Base-by-base conservation (phyloP, 2,888 invertebrate genomes). In the Ennomos erosarius region DNA sequence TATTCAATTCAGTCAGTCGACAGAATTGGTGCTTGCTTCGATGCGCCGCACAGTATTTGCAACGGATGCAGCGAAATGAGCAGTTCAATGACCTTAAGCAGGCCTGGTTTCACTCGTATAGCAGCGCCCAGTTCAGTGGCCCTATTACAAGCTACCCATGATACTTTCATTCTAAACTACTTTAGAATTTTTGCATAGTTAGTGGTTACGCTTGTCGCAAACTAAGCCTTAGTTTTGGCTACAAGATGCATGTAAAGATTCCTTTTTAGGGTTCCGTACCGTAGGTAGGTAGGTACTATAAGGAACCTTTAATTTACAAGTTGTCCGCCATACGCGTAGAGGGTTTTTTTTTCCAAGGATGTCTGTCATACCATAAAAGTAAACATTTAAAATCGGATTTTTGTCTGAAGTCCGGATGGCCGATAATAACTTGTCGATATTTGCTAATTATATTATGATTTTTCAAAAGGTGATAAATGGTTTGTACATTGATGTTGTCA, bases 1-100 rank as follows among this genome's bases (percentile, higher is more conserved):
- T 55, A 60, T 43, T 55, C 55, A 83, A 60, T 43, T 55, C 55
- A 83, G 82, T 79, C 79, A 82, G 81, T 82, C 76, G 76, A 78
- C 82, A 84, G 85, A 88, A 88, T 88, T 87, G 85, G 87, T 84
- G 82, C 87, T 82, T 81, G 84, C 80, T 76, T 78, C 78, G 86
- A 86, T 87, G 88, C 85, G 84, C 84, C 76, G 79, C 84, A 80
- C 81, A 85, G 81, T 89, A 90, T 91, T 92, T 90, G 90, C 92
- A 92, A 90, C 90, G 90, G 89, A 91, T 92, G 91, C 91, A 92
- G 92, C 89, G 82, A 92, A 91, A 91, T 90, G 88, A 87, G 84
- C 85, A 88, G 92, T 89, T 90, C 91, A 78, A 83, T 85, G 90
- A 90, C 88, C 91, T 84, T 85, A 79, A 79, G 78, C 84, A 77